Evolutionary conservation across 2,113 vertebrate species (phyloP).

Genomic region (Dryoscopus gambensis): DNA sequence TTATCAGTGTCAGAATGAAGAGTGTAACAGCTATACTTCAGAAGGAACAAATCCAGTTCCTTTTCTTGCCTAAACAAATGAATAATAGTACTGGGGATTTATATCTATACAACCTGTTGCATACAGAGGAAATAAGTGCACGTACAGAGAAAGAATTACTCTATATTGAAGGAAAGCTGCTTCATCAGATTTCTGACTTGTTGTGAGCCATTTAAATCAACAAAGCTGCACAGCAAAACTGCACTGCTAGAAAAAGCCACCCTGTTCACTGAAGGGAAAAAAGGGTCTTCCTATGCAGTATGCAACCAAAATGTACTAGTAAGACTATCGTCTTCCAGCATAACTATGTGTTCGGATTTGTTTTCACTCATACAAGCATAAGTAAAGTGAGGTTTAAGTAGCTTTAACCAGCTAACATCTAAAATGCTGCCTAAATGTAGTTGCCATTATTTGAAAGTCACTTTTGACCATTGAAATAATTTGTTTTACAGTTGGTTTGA

Average conservation of each 20-base stretch:
- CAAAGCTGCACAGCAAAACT: neutral
- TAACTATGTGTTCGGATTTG: neutral
- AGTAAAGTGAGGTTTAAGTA: neutral
- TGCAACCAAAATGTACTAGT: neutral
- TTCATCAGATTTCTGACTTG: neutral
- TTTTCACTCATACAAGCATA: neutral
- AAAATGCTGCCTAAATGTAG: neutral
- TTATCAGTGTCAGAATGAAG: neutral
- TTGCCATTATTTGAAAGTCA: slow-evolving; percentile 15
- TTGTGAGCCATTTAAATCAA: neutral
- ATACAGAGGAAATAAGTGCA: neutral
- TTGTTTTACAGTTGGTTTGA: slow-evolving; percentile 62
- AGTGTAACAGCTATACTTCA: neutral
- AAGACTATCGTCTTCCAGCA: neutral
- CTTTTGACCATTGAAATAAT: slow-evolving; percentile 19
- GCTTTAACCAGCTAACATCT: neutral
- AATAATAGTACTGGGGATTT: neutral
- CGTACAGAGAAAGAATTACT: neutral
- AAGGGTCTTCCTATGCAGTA: neutral
- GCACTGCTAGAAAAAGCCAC: neutral
- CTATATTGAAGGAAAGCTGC: neutral
- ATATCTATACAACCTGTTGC: neutral
- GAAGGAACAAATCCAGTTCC: neutral
- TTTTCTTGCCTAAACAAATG: neutral
- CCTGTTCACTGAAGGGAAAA: neutral